Evolutionary conservation across 2,888 invertebrate species (phyloP), one percentile per base, ranked within the genome.

Genomic region (Thymelicus lineola): DNA sequence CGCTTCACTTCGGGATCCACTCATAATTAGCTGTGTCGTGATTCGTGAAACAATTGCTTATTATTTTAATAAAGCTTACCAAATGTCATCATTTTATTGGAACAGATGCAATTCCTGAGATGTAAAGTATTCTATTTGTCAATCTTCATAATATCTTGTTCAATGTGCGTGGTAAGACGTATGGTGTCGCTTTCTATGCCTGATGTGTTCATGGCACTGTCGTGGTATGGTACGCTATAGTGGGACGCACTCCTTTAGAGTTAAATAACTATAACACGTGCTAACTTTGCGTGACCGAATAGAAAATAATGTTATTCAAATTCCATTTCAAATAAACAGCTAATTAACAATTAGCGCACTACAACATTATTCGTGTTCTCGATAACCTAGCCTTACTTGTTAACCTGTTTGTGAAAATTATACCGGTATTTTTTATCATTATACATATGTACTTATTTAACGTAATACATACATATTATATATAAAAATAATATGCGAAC

Each of bases 321-420:
- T 57, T 46, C 61, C 12, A 35, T 46, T 55, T 57, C 20, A 45
- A 57, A 57, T 62, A 48, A 68, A 46, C 57, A 68, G 17, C 35
- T 62, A 62, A 62, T 68, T 57, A 68, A 45, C 68, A 68, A 68
- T 68, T 68, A 62, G 62, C 46, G 15, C 10, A 36, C 38, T 60
- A 67, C 61, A 67, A 45, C 45, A 36, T 45, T 61, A 45, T 61
- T 62, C 61, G 62, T 68, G 68, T 68, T 42, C 12, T 60, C 53
- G 53, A 67, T 61, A 67, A 12, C 60, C 50, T 60, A 28, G 36
- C 17, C 12, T 15, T 66, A 42, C 42, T 48, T 60, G 17, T 60
- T 15, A 48, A 48, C 62, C 36, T 48, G 62, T 62, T 45, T 35
- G 55, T 55, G 17, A 17, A 46, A 45, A 61, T 14, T 45, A 12